Evolutionary conservation across 2,888 invertebrate genomes (phyloP).

Genomic region (Andrena bicolor): DNA sequence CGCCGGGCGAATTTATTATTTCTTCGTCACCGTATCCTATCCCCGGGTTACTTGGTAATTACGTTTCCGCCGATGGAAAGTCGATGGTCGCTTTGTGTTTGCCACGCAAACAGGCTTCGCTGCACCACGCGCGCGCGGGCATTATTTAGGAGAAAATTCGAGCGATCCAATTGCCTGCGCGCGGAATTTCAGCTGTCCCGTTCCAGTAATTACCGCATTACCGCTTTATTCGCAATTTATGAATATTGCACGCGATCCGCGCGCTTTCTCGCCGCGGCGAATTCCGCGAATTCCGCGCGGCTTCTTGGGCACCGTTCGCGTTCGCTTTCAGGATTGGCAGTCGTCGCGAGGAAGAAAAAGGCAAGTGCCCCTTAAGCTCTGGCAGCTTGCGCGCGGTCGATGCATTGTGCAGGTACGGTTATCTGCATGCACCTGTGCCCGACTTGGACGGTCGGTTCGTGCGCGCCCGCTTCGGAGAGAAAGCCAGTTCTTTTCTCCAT

Average conservation of each 20-base stretch:
- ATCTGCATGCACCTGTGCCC: constrained; percentile 56
- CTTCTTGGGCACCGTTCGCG: neutral
- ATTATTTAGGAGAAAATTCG: neutral
- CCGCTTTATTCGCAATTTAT: constrained; percentile 18
- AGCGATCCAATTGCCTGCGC: neutral
- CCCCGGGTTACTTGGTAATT: constrained; percentile 1
- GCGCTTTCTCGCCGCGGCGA: neutral
- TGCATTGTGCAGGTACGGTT: constrained; percentile 23
- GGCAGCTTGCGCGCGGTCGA: neutral
- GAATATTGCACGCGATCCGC: neutral
- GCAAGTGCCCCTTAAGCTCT: constrained; percentile 1
- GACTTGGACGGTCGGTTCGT: constrained; percentile 37
- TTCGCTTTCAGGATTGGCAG: neutral
- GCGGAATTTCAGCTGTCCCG: neutral
- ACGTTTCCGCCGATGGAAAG: neutral
- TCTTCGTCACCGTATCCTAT: constrained; percentile 6
- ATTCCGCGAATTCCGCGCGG: neutral
- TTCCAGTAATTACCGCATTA: constrained; percentile 12
- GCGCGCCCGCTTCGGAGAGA: constrained; percentile 34
- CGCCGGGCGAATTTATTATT: constrained; percentile 24
- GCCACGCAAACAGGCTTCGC: neutral
- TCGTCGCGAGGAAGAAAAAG: neutral
- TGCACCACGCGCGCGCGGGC: neutral
- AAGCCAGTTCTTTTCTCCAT: constrained; percentile 61
- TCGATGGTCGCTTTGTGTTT: constrained; percentile 7